These are phyloP conservation scores for Limnothrissa miodon DNA, from an alignment of 2,113 vertebrate species.

Conservation along the genomic window DNA sequence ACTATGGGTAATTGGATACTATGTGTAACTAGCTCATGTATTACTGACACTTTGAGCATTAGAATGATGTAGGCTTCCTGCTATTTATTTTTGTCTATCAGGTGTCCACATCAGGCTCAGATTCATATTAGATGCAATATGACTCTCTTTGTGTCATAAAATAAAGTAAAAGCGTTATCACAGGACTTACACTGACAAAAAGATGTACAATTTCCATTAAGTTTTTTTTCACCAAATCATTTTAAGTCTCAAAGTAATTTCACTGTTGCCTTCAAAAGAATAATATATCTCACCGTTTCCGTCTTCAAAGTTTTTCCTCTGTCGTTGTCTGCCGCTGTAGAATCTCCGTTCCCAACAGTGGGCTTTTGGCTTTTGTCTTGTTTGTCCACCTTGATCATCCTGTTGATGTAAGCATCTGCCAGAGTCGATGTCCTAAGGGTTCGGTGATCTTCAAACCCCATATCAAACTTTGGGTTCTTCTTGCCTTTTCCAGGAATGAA, in stretches of 20 bases:
- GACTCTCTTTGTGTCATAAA: constrained; percentile 12
- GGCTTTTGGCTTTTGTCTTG: constrained; percentile 81
- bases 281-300: constrained; percentile 66
- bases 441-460: constrained; percentile 71
- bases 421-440: constrained; percentile 65
- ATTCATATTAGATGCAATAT: not conserved
- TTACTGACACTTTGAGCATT: not conserved
- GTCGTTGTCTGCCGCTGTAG: constrained; percentile 71
- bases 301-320: constrained; percentile 73
- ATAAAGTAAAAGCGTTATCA: not conserved
- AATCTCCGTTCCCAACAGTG: constrained; percentile 48
- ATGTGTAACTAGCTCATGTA: not conserved
- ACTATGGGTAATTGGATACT: constrained; percentile 19
- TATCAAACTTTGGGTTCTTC: constrained; percentile 79
- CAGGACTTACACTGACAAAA: not conserved
- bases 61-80: not conserved
- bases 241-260: not conserved
- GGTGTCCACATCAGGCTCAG: not conserved
- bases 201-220: not conserved
- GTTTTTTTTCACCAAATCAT: not conserved
- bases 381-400: constrained; percentile 93
- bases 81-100: not conserved
- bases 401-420: constrained; percentile 86
- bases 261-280: not conserved
- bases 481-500: constrained; percentile 81